A percentile compares a stretch with the other conserved stretches of the same genome.
These are phyloP conservation scores for Nymphalis c-album DNA, from an alignment of 2,888 invertebrate genomes.

Conservation along the genomic window DNA sequence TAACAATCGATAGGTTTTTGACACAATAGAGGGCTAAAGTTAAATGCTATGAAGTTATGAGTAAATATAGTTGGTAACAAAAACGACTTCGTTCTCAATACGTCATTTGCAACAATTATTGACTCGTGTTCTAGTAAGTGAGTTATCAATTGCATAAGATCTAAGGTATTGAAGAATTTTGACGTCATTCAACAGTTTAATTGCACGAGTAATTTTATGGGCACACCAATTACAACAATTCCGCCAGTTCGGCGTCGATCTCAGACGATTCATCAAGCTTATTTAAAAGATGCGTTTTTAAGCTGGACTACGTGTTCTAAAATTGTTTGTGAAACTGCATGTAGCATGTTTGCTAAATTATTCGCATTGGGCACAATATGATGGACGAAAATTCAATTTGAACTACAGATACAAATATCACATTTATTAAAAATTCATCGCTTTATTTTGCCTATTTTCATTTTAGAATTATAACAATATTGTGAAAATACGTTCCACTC, in stretches of 20 bases:
- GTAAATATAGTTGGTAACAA: too few species aligned
- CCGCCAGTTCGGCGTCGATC: conserved; percentile 39
- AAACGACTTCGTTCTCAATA: not conserved
- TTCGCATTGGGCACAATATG: too few species aligned
- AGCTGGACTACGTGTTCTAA: not conserved
- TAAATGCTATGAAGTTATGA: too few species aligned
- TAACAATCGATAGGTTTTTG: too few species aligned
- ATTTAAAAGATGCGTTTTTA: conserved; percentile 14
- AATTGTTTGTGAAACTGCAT: not conserved
- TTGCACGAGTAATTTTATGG: conserved; percentile 43
- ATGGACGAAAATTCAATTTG: too few species aligned
- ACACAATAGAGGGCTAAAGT: too few species aligned
- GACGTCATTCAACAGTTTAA: conserved; percentile 37
- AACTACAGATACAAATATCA: too few species aligned
- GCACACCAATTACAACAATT: conserved; percentile 40
- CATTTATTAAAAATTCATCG: too few species aligned
- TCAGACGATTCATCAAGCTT: conserved; percentile 23
- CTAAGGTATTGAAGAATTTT: conserved; percentile 23
- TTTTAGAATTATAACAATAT: too few species aligned
- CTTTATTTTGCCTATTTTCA: too few species aligned
- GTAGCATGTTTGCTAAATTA: too few species aligned
- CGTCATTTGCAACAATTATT: not conserved
- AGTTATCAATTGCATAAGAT: conserved; percentile 5
- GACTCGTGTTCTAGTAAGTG: conserved; percentile 4
- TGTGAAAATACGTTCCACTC: too few species aligned